Base-by-base conservation (phyloP, 2,113 vertebrate genomes). In the Seriola dumerili region DNA sequence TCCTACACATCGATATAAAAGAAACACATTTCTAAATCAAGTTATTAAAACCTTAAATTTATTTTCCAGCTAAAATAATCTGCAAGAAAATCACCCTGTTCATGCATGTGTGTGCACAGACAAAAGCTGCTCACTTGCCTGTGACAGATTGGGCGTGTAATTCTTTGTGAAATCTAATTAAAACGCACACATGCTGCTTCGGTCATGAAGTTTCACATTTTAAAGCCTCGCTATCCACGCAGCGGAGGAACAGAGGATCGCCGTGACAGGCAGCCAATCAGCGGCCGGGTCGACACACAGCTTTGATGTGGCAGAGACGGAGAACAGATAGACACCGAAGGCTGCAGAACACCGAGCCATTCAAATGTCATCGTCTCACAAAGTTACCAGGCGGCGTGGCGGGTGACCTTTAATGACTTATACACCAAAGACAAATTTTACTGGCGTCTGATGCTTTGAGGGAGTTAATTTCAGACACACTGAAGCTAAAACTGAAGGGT, bases 331-430 rank as follows among this genome's bases (percentile, higher is more conserved):
- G 40, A 65, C 40, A 36, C 42, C 42, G 80, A 62, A 89, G 54
- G 64, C 68, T 50, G n/a, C 44, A 12, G 1, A 76, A 66, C 81
- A 65, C 48, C 0, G 62, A 81, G 61, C 12, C 55, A 11, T 34
- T 78, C 52, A 88, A 90, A 90, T 88, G 79, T 79, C 84, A 83
- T 10, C 48, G n/a, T 69, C 74, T 77, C 69, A 57, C 29, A 68
- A 29, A 77, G 66, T 57, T 36, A 40, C 1, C 69, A 46, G 54
- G 52, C 63, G 3, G 59, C 0, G 58, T 62, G 78, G 65, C 12
- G 0, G 36, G 17, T 59, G 80, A 88, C 88, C 83, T 89, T 88
- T 85, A 76, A 52, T 3, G 6, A 50, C 72, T 44, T 50, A 1
- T 1, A 10, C 78, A 36, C 38, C 59, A 73, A 76, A 84, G 17